A percentile compares a stretch with the other conserved stretches of the same genome.
These are phyloP conservation scores for Marisa cornuarietis DNA, from an alignment of 1,140 invertebrate genomes.

Conservation along the genomic window DNA sequence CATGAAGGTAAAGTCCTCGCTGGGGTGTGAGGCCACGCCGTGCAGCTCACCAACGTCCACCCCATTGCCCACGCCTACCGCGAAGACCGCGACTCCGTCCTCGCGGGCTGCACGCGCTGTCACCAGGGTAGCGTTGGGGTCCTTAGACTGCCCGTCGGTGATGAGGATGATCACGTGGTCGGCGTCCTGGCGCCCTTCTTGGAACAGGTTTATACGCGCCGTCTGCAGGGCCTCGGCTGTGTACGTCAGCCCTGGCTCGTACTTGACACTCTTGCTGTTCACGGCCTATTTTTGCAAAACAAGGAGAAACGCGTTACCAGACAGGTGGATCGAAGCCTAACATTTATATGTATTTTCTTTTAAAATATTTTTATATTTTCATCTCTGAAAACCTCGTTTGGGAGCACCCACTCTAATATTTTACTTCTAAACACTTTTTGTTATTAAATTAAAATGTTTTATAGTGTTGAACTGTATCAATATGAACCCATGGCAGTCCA, in stretches of 20 bases:
- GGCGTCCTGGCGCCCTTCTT: conserved; percentile 21
- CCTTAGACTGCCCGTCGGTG: conserved; percentile 53
- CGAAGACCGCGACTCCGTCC: conserved; percentile 51
- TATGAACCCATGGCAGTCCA: no score
- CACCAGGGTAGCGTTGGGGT: conserved; percentile 36
- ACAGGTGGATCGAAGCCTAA: no score
- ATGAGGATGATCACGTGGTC: conserved; percentile 51
- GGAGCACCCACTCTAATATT: no score
- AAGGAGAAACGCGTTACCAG: conserved; percentile 8
- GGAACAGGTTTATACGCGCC: conserved; percentile 20
- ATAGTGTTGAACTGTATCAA: no score
- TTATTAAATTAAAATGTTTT: no score
- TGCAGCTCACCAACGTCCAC: conserved; percentile 46
- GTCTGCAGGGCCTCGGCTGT: conserved; percentile 34
- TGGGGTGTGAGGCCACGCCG: conserved; percentile 44
- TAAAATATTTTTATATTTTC: no score
- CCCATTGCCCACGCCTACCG: conserved; percentile 53
- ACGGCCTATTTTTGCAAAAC: conserved; percentile 3
- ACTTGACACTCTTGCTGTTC: conserved; percentile 20
- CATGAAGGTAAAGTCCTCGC: conserved; percentile 47
- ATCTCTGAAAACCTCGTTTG: no score
- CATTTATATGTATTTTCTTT: no score
- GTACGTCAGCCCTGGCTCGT: conserved; percentile 31
- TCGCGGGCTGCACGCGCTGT: conserved; percentile 38
- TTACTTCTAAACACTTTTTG: no score